These are phyloP conservation scores for Sceloporus undulatus DNA, from an alignment of 2,113 vertebrate species.

Conservation along the genomic window DNA sequence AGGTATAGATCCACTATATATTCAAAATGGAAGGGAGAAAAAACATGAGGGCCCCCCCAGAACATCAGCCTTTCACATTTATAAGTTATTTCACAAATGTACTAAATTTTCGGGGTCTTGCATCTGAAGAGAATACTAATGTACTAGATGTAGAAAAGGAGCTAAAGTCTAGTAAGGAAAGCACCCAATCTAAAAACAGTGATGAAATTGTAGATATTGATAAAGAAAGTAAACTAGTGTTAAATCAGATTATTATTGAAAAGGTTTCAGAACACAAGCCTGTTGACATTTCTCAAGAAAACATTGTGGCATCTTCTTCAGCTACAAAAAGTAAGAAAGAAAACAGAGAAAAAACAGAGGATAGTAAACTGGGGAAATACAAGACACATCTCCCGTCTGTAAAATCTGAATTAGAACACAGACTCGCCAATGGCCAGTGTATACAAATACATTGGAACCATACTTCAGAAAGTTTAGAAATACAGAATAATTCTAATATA, in stretches of 20 bases:
- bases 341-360: constrained; percentile 17
- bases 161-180: constrained; percentile 22
- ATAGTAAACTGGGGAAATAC: background rate
- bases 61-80: constrained; percentile 54
- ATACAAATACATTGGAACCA: constrained; percentile 1
- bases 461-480: constrained; percentile 24
- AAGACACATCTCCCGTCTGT: background rate
- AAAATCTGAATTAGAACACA: constrained; percentile 21
- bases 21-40: constrained; percentile 34
- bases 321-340: background rate
- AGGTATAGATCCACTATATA: constrained; percentile 19
- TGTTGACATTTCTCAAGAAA: constrained; percentile 22
- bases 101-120: constrained; percentile 35
- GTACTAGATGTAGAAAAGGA: background rate
- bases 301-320: constrained; percentile 11
- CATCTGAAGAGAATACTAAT: constrained; percentile 40
- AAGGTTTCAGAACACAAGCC: constrained; percentile 3
- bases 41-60: constrained; percentile 16
- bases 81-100: constrained; percentile 50
- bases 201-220: constrained; percentile 8
- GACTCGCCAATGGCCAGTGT: constrained; percentile 2
- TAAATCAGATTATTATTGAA: constrained; percentile 19
- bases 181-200: constrained; percentile 5
- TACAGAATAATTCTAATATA: background rate
- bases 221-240: constrained; percentile 23